Conservation (phyloP, 2,888 invertebrate species). For the Chironomus riparius region DNA sequence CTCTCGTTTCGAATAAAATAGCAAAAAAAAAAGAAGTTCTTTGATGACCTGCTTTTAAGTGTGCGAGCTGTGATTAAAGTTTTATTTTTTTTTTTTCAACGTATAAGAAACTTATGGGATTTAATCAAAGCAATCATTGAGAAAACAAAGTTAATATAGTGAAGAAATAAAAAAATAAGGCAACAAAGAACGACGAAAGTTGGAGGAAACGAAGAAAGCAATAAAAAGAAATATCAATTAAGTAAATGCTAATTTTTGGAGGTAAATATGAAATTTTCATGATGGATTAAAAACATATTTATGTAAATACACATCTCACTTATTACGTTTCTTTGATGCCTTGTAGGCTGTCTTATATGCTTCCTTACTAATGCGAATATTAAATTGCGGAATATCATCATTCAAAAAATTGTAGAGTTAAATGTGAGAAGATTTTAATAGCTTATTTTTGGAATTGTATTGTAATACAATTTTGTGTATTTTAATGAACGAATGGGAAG, state of each 20-base stretch:
- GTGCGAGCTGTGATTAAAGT: background rate
- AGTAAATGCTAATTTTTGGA: conserved; percentile 27
- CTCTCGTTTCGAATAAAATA: background rate
- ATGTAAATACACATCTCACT: background rate
- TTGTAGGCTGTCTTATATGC: too few species aligned
- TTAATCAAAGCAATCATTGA: too few species aligned
- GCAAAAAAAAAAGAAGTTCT: background rate
- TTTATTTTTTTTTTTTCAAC: background rate
- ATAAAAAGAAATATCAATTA: conserved; percentile 9
- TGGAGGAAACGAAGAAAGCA: background rate
- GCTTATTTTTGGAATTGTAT: too few species aligned
- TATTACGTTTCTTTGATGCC: background rate
- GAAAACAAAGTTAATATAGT: background rate
- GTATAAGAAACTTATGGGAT: background rate
- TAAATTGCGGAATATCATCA: too few species aligned
- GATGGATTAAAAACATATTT: background rate
- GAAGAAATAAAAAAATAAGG: background rate
- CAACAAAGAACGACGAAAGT: background rate
- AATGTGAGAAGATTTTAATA: too few species aligned
- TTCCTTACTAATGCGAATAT: too few species aligned
- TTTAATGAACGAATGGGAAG: too few species aligned
- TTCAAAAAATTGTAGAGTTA: too few species aligned
- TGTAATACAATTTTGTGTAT: too few species aligned
- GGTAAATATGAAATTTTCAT: conserved; percentile 4
- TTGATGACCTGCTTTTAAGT: background rate